phyloP scores from a whole-genome alignment of 2,113 vertebrate genomes.

The Atrichornis clamosus region DNA sequence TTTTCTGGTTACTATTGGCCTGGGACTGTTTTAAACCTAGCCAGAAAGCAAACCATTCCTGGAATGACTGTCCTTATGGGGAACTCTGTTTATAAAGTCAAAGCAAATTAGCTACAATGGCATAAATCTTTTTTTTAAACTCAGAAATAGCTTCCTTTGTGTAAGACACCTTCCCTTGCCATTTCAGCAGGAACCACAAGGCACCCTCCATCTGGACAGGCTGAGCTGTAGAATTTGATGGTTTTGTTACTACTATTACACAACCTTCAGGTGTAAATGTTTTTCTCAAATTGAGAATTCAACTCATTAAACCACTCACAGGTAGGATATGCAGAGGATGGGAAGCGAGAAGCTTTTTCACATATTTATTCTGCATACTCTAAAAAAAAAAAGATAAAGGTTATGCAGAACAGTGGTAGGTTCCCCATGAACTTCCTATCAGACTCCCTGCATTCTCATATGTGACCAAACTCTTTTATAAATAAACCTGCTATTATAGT shows the following conservation, averaged over 20 bases:
- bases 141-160: not conserved
- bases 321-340: not conserved
- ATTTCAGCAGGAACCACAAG: not conserved
- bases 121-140: not conserved
- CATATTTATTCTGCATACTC: not conserved
- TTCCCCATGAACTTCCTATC: slow-evolving; percentile 3
- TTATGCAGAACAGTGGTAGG: not conserved
- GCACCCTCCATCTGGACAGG: not conserved
- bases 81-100: not conserved
- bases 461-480: slow-evolving; percentile 23
- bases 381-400: not conserved
- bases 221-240: not conserved
- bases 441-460: not conserved
- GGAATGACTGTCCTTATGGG: not conserved
- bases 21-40: not conserved
- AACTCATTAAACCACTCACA: not conserved
- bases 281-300: not conserved
- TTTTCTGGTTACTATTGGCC: not conserved
- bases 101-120: not conserved
- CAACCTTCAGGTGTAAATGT: not conserved
- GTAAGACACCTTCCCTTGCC: not conserved
- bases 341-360: not conserved
- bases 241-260: not conserved
- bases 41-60: not conserved
- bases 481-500: slow-evolving; percentile 25